These are phyloP conservation scores for Periphyllus acericola DNA, from an alignment of 2,888 invertebrate genomes.

Conservation along the genomic window DNA sequence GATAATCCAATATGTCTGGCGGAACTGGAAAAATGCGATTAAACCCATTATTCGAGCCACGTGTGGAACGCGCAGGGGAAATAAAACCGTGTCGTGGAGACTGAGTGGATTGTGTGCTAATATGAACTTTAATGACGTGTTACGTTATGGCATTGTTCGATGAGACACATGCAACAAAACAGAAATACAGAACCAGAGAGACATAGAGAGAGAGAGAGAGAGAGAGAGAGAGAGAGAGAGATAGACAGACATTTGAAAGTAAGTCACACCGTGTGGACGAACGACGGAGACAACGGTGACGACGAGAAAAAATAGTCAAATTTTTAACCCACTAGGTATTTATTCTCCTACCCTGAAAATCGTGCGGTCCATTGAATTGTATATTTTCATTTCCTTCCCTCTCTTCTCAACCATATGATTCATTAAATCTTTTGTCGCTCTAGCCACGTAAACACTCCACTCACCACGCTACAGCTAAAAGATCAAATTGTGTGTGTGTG, in stretches of 20 bases:
- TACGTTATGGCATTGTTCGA: too few species aligned
- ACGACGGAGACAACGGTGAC: not conserved
- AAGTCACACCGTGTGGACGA: too few species aligned
- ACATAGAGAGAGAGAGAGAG: too few species aligned
- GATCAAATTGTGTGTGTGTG: not conserved
- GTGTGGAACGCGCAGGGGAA: too few species aligned
- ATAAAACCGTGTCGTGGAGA: too few species aligned
- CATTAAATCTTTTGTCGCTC: conserved; percentile 55
- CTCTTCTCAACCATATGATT: conserved; percentile 11
- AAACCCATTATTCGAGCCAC: too few species aligned
- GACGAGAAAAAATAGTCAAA: not conserved
- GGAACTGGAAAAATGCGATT: conserved; percentile 73
- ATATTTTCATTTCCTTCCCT: not conserved
- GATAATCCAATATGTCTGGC: conserved; percentile 86
- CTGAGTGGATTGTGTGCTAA: too few species aligned
- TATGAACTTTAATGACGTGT: too few species aligned
- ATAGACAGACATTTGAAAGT: too few species aligned
- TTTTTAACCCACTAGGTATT: conserved; percentile 9
- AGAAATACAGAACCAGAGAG: too few species aligned
- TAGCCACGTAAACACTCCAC: not conserved
- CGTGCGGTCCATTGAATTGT: conserved; percentile 2
- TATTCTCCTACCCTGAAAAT: not conserved
- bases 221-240: too few species aligned
- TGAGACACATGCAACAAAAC: too few species aligned
- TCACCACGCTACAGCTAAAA: not conserved